Conservation (phyloP, 1,140 invertebrate species). For the Brachionus rubens region DNA sequence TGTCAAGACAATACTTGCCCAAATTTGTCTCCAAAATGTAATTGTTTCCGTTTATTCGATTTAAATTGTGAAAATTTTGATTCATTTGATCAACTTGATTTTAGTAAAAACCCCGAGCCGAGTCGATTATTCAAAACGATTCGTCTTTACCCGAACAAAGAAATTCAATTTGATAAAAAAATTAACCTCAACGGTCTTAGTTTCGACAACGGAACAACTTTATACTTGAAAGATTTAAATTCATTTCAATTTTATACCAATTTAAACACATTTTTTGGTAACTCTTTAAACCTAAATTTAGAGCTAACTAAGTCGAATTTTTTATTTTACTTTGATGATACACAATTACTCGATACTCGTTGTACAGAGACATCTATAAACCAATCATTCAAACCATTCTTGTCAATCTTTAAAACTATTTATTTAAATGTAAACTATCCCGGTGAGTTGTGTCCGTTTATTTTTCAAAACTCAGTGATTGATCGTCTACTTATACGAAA, state of each 20-base stretch:
- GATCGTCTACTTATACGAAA: background rate
- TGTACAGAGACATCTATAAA: background rate
- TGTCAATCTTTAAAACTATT: background rate
- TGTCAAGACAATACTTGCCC: no score
- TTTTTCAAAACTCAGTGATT: background rate
- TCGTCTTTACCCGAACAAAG: background rate
- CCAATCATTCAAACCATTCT: background rate
- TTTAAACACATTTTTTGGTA: background rate
- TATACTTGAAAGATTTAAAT: background rate
- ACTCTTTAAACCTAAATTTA: background rate
- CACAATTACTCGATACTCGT: background rate
- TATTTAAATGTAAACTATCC: background rate
- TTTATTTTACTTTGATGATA: background rate
- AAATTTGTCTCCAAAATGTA: no score
- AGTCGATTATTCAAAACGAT: background rate
- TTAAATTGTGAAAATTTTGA: background rate
- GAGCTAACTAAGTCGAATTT: background rate
- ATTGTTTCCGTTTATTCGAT: background rate
- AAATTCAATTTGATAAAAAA: background rate
- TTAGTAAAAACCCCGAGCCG: background rate
- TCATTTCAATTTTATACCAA: background rate
- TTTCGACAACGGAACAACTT: background rate
- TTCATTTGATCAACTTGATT: background rate
- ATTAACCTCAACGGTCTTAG: background rate
- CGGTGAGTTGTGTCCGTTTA: background rate